Conservation (phyloP, 2,888 invertebrate species). For the Norana najaformis region DNA sequence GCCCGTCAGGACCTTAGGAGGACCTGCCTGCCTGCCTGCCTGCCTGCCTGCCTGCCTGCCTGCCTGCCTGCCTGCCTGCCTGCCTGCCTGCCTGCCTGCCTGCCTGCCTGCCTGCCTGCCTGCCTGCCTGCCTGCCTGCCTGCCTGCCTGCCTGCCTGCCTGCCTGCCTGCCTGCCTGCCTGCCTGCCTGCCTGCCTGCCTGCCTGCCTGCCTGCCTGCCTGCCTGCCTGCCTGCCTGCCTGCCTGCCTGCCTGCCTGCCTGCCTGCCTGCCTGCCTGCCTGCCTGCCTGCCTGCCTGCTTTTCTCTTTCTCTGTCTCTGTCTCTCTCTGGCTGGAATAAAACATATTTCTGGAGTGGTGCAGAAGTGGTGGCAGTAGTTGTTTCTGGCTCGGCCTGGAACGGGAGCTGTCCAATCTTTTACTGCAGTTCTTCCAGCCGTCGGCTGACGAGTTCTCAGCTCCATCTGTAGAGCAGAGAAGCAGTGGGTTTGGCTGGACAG, state of each 20-base stretch:
- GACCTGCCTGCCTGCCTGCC: not conserved
- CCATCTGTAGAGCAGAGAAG: not conserved
- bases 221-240: not conserved
- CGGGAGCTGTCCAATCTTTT: not conserved
- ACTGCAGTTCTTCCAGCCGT: not conserved
- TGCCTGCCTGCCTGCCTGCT: not conserved
- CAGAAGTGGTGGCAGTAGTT: not conserved
- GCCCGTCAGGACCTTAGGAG: too few species aligned
- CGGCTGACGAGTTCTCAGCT: not conserved
- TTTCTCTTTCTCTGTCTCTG: not conserved
- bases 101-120: not conserved
- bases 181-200: not conserved
- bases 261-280: not conserved
- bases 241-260: not conserved
- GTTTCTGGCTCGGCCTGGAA: not conserved
- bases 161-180: not conserved
- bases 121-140: not conserved
- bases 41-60: not conserved
- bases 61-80: not conserved
- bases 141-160: not conserved
- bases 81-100: not conserved
- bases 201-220: not conserved
- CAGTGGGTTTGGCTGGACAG: not conserved
- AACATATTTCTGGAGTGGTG: not conserved
- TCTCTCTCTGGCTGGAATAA: not conserved